Evolutionary conservation across 1,140 invertebrate genomes (phyloP).

Genomic region (Hetaerina americana): DNA sequence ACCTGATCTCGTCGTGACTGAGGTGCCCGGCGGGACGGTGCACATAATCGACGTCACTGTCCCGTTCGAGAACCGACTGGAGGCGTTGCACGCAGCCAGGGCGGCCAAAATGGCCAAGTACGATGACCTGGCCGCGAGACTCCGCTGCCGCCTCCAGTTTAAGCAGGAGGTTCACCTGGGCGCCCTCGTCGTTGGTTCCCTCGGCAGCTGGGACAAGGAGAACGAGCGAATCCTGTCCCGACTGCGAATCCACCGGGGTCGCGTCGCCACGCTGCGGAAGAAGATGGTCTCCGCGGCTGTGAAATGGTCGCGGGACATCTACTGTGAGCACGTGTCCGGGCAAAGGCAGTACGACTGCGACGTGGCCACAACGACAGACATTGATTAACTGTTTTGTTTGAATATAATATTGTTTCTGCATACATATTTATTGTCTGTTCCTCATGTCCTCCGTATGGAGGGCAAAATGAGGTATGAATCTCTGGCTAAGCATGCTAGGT

Average conservation of each 20-base stretch:
- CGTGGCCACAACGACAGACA: background rate
- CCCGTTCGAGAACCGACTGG: background rate
- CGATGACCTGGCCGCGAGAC: background rate
- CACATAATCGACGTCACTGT: background rate
- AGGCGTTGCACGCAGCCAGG: background rate
- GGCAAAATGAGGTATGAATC: too few species aligned
- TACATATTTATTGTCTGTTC: too few species aligned
- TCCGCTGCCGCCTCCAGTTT: background rate
- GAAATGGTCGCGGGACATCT: conserved; percentile 21
- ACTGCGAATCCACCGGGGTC: background rate
- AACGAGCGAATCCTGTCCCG: background rate
- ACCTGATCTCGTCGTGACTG: background rate
- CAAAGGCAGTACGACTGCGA: background rate
- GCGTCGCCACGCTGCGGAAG: conserved; percentile 16
- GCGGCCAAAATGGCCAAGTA: background rate
- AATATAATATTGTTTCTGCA: too few species aligned
- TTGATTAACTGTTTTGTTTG: too few species aligned
- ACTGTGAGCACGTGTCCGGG: conserved; percentile 9
- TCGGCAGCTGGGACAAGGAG: background rate
- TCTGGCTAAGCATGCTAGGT: too few species aligned
- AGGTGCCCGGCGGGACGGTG: background rate
- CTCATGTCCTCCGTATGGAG: too few species aligned
- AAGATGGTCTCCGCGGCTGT: conserved; percentile 19
- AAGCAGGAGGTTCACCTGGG: background rate
- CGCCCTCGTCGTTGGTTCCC: background rate